These are phyloP conservation scores for Microchirus variegatus DNA, from an alignment of 2,797 vertebrate species.

Conservation along the genomic window DNA sequence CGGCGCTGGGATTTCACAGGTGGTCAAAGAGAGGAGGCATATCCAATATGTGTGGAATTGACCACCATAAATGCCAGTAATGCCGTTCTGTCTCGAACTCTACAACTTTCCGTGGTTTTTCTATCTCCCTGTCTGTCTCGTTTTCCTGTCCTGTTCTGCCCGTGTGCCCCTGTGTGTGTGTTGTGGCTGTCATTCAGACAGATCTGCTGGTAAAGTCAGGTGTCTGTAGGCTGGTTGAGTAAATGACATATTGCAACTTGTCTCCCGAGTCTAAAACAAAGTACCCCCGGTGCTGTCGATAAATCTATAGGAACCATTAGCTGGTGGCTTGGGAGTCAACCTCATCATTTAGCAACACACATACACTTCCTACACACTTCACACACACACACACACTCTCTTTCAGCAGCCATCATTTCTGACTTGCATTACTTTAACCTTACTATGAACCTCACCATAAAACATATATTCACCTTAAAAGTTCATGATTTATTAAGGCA, in stretches of 20 bases:
- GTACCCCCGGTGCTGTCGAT: conserved; percentile 49
- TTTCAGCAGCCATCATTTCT: background rate
- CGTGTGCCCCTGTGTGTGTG: conserved; percentile 24
- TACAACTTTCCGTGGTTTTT: background rate
- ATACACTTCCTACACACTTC: background rate
- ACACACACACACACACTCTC: background rate
- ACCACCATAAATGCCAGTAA: conserved; percentile 16
- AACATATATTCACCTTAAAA: background rate
- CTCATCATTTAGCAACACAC: conserved; percentile 57
- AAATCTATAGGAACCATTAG: conserved; percentile 71
- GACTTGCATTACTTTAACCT: background rate
- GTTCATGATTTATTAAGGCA: background rate
- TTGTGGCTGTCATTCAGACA: conserved; percentile 23
- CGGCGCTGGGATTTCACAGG: conserved; percentile 59
- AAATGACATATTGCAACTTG: conserved; percentile 59
- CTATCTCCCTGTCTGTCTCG: conserved; percentile 1
- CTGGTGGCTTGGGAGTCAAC: conserved; percentile 49
- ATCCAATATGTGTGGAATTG: conserved; percentile 30
- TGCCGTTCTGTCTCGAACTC: background rate
- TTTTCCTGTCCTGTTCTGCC: conserved; percentile 23
- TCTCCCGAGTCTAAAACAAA: conserved; percentile 63
- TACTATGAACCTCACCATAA: background rate
- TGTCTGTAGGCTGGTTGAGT: conserved; percentile 51
- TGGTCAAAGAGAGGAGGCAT: conserved; percentile 46
- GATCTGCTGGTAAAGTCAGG: conserved; percentile 31